phyloP scores from a whole-genome alignment of 2,113 vertebrate genomes.

The Apteryx owenii region DNA sequence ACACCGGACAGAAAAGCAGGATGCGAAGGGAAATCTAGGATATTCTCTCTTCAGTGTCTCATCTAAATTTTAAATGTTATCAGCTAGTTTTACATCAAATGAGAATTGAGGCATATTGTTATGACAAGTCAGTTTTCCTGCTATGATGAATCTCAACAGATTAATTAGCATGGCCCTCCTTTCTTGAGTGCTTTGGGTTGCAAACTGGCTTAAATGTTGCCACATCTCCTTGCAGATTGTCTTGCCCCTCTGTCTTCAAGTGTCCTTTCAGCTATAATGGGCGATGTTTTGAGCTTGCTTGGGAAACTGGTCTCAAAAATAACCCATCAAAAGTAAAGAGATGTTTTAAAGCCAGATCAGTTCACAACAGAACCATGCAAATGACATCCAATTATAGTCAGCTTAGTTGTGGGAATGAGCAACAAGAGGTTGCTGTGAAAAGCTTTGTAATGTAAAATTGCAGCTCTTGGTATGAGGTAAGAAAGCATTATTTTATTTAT shows the following conservation, averaged over 20 bases:
- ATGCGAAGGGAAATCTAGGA: not conserved
- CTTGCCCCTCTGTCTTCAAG: not conserved
- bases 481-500: not conserved
- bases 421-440: fast-evolving
- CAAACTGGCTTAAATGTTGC: not conserved
- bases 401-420: not conserved
- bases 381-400: not conserved
- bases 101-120: not conserved
- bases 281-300: not conserved
- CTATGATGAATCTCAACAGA: fast-evolving
- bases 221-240: not conserved
- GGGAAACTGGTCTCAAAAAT: not conserved
- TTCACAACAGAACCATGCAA: fast-evolving
- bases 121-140: not conserved
- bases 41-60: not conserved
- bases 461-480: not conserved
- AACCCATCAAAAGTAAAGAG: not conserved
- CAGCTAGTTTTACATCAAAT: not conserved
- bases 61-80: not conserved
- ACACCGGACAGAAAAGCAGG: not conserved
- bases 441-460: not conserved
- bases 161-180: not conserved
- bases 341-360: not conserved
- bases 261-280: not conserved
- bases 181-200: not conserved